Evolutionary conservation across 2,113 vertebrate species (phyloP).

Genomic region (Phainopepla nitens): DNA sequence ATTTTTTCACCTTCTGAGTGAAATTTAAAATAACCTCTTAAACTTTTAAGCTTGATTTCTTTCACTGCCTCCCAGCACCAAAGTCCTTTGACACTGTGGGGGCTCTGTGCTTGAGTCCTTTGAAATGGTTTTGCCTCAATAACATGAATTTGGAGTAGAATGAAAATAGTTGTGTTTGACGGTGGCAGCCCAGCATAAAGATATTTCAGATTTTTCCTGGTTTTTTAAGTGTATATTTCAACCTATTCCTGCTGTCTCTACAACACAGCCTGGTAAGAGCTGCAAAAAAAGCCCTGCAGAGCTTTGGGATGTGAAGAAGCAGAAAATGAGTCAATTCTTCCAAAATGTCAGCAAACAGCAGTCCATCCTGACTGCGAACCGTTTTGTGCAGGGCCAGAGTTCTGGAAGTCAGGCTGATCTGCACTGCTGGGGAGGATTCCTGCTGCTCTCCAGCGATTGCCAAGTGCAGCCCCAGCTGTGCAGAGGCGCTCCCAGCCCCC

Average conservation of each 20-base stretch:
- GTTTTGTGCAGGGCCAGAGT: background rate
- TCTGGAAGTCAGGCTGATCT: background rate
- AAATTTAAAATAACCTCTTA: background rate
- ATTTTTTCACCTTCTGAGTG: background rate
- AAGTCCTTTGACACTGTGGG: background rate
- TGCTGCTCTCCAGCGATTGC: background rate
- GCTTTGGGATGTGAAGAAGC: background rate
- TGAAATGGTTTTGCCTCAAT: background rate
- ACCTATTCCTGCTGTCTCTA: background rate
- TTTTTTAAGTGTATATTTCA: background rate
- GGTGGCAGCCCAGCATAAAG: background rate
- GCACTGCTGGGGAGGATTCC: background rate
- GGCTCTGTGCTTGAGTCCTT: background rate
- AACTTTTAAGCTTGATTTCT: background rate
- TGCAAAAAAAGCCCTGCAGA: rapidly evolving
- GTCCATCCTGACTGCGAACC: background rate
- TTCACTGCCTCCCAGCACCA: background rate
- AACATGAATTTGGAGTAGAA: background rate
- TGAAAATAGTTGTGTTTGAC: background rate
- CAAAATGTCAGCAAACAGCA: background rate
- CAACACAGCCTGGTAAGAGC: background rate
- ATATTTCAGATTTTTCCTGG: background rate
- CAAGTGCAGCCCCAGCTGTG: rapidly evolving
- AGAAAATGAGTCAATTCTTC: background rate
- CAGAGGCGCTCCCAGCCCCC: conserved; percentile 7